Evolutionary conservation across 2,888 invertebrate species (phyloP), one percentile per base, ranked within the genome.

Genomic region (Acrobasis suavella): DNA sequence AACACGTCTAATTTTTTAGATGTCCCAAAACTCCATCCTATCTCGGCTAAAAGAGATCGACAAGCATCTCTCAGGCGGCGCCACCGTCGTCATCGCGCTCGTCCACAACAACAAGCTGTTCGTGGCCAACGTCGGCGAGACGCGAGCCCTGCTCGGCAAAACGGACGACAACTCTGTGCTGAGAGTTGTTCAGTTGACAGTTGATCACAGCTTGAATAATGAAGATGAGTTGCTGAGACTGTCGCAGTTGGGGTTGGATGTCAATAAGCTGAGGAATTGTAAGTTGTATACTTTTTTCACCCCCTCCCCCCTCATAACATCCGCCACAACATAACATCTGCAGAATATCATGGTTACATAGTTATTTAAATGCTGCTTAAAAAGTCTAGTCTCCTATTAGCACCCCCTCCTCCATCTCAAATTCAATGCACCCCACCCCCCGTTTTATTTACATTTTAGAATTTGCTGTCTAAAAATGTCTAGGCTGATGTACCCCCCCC

Each of bases 111-210:
- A 95, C 67, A 96, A 95, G 58, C 72, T 98, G 14, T 98, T 95
- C 78, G 96, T 98, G 0, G 97, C 97, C 0, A 98, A 98, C 86
- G 96, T 98, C 8, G 98, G 98, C 1, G 95, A 96, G 75, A 94
- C 96, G 38, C 88, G 98, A 69, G 97, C 97, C 0, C 81, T 98
- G 17, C 87, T 98, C 1, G 97, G 97, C 72, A 94, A 95, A 79
- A 96, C 95, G 0, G 97, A 97, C 77, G 92, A 93, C 39, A 96
- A 96, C 79, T 95, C 95, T 2, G 96, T 96, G 16, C 85, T 97
- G 55, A 73, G 83, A 9, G 97, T 97, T 0, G 94, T 95, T 3
- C 97, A 98, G 81, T 86, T 98, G 60, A 96, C 96, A 1, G 95
- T 96, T 0, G 97, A 98, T 82, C 98, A 98, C 80, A 96, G 97